Evolutionary conservation across 2,888 invertebrate species (phyloP), one percentile per base, ranked within the genome.

Genomic region (Bombyx huttoni): DNA sequence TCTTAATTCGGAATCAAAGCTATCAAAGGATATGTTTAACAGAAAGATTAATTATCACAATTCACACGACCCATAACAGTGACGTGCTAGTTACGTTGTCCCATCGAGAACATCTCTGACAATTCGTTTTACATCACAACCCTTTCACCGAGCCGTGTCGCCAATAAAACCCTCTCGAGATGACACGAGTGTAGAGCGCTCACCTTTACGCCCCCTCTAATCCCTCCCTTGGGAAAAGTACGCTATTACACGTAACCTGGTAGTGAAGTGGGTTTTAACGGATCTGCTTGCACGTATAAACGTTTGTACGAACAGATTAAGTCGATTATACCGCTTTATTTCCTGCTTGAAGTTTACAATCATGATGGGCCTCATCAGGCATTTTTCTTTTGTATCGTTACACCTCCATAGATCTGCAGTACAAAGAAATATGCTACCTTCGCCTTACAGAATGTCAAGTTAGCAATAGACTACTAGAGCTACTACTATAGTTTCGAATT

Each of bases 111-210:
- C 9, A 40, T 40, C 40, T 62, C 55, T 60, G 53, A 58, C 58
- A 60, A 65, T 67, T 63, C 58, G 60, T 63, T 68, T 67, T 61
- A 70, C 62, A 67, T 64, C 62, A 61, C 67, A 65, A 68, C 58
- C 61, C 63, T 67, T 62, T 65, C 63, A 62, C 57, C 52, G 58
- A 56, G 56, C 61, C 62, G 62, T 59, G 63, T 56, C 61, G 60
- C 59, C 63, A 68, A 67, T 69, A 69, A 73, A 73, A 70, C 58
- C 56, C 62, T 65, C 58, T 57, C 62, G 52, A 55, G 54, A 51
- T 62, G 51, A 57, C 60, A 53, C 53, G 57, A 54, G 57, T 60
- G 59, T 56, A 59, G 40, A 40, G 40, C 60, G 58, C 58, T 61
- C 61, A 62, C 62, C 64, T 69, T 68, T 65, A 68, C 63, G 56